Conservation (phyloP, 2,797 vertebrate species). For the Decapterus maruadsi region DNA sequence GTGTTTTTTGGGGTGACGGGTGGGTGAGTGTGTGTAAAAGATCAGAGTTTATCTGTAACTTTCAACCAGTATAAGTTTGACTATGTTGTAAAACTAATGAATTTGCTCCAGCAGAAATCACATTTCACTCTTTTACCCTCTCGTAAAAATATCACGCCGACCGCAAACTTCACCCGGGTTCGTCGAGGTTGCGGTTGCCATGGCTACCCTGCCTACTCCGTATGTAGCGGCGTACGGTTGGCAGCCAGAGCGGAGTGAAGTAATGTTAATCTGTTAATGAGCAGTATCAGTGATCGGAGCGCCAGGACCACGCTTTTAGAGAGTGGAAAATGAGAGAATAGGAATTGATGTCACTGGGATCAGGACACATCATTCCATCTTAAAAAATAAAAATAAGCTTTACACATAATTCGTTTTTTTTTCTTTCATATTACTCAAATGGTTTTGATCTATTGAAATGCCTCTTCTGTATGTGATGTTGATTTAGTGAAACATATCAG, state of each 20-base stretch:
- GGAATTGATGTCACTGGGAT: conserved; percentile 16
- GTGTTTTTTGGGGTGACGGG: neutral
- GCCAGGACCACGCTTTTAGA: conserved; percentile 18
- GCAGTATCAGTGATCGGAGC: conserved; percentile 31
- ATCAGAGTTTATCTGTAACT: neutral
- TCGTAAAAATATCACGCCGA: conserved; percentile 22
- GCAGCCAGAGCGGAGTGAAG: conserved; percentile 26
- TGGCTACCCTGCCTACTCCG: conserved; percentile 5
- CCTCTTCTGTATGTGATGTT: neutral
- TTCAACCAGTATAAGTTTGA: neutral
- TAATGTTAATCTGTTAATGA: conserved; percentile 62
- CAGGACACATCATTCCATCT: conserved; percentile 1
- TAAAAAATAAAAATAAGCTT: neutral
- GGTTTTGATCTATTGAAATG: neutral
- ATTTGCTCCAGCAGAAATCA: conserved; percentile 39
- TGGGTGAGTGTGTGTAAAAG: neutral
- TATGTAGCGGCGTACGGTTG: conserved; percentile 34
- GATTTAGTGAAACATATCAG: neutral
- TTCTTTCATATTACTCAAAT: neutral
- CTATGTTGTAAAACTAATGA: conserved; percentile 37
- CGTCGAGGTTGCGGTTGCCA: conserved; percentile 38
- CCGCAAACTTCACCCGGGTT: conserved; percentile 17
- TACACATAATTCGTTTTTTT: neutral
- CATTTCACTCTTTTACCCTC: conserved; percentile 24
- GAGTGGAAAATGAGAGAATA: conserved; percentile 39